A percentile compares a stretch with the other conserved stretches of the same genome.
Conservation (phyloP, 2,888 invertebrate genomes). For the Leptogaster cylindrica region DNA sequence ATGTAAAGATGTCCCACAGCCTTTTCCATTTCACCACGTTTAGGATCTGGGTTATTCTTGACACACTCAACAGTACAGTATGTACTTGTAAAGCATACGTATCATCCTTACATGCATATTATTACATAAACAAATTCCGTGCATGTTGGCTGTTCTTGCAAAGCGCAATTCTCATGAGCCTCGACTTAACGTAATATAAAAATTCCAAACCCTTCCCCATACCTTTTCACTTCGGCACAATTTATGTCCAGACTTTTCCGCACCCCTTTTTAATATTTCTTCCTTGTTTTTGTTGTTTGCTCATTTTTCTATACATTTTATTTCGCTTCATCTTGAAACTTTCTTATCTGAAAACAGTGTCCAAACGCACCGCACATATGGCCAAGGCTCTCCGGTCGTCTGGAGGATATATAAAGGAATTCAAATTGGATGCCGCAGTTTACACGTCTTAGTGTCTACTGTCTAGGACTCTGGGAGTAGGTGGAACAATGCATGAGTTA, state of each 20-base stretch:
- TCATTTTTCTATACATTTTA: no score
- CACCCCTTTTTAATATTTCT: slow-evolving; percentile 44
- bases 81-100: background rate
- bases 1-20: slow-evolving; percentile 30
- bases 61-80: background rate
- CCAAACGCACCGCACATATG: no score
- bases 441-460: slow-evolving; percentile 39
- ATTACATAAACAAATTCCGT: slow-evolving; percentile 5
- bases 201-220: slow-evolving; percentile 42
- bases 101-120: background rate
- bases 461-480: no score
- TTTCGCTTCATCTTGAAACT: slow-evolving; percentile 30
- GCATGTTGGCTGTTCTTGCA: slow-evolving; percentile 14
- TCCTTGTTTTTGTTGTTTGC: no score
- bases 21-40: slow-evolving; percentile 24
- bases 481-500: no score
- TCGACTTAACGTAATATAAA: slow-evolving; percentile 44
- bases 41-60: slow-evolving; percentile 22
- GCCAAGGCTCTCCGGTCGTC: slow-evolving; percentile 10
- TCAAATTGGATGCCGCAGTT: slow-evolving; percentile 46
- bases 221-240: slow-evolving; percentile 38
- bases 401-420: slow-evolving; percentile 43
- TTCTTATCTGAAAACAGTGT: background rate
- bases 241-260: slow-evolving; percentile 46
- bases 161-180: slow-evolving; percentile 33